phyloP scores from a whole-genome alignment of 2,113 vertebrate genomes.

The Felis chaus region DNA sequence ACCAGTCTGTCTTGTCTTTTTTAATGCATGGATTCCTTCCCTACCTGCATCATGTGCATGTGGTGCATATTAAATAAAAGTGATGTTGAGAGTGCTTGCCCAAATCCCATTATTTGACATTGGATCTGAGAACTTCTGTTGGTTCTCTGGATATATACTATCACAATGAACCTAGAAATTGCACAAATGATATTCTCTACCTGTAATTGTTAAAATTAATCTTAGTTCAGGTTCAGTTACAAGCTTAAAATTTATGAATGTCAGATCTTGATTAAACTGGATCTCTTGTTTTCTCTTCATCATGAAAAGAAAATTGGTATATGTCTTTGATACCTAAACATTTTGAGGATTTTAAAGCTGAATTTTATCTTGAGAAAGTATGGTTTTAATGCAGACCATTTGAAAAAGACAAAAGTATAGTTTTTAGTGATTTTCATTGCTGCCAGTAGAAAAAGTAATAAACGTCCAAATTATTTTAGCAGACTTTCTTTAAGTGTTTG shows the following conservation, averaged over 20 bases:
- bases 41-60: slow-evolving; percentile 85
- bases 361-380: slow-evolving; percentile 77
- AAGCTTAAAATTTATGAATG: slow-evolving; percentile 68
- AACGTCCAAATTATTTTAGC: slow-evolving; percentile 85
- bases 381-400: slow-evolving; percentile 75
- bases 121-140: slow-evolving; percentile 64
- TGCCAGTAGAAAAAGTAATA: slow-evolving; percentile 83
- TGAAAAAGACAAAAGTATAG: slow-evolving; percentile 78
- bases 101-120: slow-evolving; percentile 76
- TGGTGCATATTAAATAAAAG: slow-evolving; percentile 77
- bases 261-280: slow-evolving; percentile 67
- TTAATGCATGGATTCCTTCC: slow-evolving; percentile 82
- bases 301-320: slow-evolving; percentile 59
- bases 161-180: slow-evolving; percentile 58
- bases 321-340: slow-evolving; percentile 69
- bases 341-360: slow-evolving; percentile 74
- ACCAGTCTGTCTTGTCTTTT: slow-evolving; percentile 81
- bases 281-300: slow-evolving; percentile 80
- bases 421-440: slow-evolving; percentile 77
- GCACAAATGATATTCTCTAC: slow-evolving; percentile 62
- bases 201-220: slow-evolving; percentile 62
- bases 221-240: slow-evolving; percentile 54
- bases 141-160: slow-evolving; percentile 64
- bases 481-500: slow-evolving; percentile 78
- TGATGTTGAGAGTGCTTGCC: slow-evolving; percentile 75